Evolutionary conservation across 2,888 invertebrate species (phyloP).

Genomic region (Eilema depressum): DNA sequence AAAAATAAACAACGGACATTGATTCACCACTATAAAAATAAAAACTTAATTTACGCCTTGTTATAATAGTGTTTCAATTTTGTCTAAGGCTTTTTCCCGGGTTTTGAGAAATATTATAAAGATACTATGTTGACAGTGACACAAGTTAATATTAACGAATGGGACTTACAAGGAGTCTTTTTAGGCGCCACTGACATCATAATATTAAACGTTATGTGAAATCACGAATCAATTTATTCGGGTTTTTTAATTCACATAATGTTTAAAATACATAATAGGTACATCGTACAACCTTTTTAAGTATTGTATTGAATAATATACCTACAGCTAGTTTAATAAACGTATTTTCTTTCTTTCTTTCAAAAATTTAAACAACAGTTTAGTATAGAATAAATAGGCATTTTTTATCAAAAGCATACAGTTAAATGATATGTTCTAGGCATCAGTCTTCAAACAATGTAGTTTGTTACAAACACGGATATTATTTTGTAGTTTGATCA

Average conservation of each 20-base stretch:
- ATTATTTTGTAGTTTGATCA: too few relatives aligned
- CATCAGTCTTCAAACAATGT: constrained; percentile 7
- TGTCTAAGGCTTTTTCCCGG: not conserved
- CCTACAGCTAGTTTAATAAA: too few relatives aligned
- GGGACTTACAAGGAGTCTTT: not conserved
- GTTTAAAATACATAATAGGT: not conserved
- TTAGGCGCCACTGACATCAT: not conserved
- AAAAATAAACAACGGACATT: too few relatives aligned
- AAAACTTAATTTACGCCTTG: not conserved
- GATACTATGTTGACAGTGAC: not conserved
- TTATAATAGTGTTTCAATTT: not conserved
- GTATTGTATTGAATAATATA: not conserved
- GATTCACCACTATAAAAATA: not conserved
- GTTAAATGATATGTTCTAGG: not conserved
- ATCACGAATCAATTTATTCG: too few relatives aligned
- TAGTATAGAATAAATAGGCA: not conserved
- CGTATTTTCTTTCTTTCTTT: too few relatives aligned
- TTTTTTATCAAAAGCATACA: not conserved
- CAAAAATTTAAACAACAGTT: not conserved
- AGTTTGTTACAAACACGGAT: not conserved
- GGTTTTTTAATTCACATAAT: not conserved
- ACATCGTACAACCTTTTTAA: not conserved
- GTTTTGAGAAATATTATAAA: not conserved
- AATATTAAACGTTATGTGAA: too few relatives aligned
- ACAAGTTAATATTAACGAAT: not conserved